Conservation (phyloP, 2,113 vertebrate genomes). For the Channa argus region DNA sequence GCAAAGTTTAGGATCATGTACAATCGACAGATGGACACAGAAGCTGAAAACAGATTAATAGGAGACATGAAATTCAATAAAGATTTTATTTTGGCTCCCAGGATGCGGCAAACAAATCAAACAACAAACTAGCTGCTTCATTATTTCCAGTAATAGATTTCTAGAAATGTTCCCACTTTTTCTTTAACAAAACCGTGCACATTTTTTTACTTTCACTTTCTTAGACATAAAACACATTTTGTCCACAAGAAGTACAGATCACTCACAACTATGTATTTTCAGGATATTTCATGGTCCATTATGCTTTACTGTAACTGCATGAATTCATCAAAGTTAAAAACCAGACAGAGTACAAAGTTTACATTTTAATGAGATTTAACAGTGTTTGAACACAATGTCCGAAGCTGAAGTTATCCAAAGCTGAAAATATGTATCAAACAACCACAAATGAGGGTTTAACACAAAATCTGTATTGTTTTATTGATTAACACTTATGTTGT, state of each 20-base stretch:
- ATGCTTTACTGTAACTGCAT: neutral
- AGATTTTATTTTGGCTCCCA: conserved; percentile 8
- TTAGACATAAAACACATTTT: neutral
- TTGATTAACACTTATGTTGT: neutral
- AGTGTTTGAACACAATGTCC: too few species aligned
- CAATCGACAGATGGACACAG: neutral
- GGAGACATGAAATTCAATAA: neutral
- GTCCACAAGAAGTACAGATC: conserved; percentile 5
- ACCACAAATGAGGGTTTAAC: neutral
- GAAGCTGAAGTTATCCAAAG: too few species aligned
- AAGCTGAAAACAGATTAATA: neutral
- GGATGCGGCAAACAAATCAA: neutral
- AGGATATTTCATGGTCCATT: neutral
- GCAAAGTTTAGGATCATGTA: neutral
- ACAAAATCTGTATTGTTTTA: neutral
- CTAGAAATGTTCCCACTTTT: neutral
- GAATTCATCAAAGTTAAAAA: neutral
- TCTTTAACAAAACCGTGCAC: neutral
- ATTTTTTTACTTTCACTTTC: neutral
- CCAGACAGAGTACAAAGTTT: too few species aligned
- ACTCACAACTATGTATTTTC: neutral
- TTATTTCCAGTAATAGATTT: neutral
- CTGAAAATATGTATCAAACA: too few species aligned
- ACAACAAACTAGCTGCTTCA: neutral
- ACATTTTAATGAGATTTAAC: too few species aligned